phyloP scores from a whole-genome alignment of 2,113 vertebrate species.

The Symphodus melops region DNA sequence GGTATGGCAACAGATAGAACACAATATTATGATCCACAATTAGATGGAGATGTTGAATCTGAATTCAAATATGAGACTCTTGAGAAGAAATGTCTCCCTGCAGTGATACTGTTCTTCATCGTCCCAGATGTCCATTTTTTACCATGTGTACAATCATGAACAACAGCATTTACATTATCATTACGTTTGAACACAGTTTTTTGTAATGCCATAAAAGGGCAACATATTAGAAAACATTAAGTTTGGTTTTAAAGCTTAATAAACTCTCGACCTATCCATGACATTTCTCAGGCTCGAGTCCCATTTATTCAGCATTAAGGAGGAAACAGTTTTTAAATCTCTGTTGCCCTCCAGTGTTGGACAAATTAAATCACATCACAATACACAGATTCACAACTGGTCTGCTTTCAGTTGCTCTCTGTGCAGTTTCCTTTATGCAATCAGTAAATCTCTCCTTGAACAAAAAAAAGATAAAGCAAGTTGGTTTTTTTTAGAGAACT shows the following conservation, averaged over 20 bases:
- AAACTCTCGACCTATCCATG: background rate
- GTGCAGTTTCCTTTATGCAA: no score
- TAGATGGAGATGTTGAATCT: constrained; percentile 2
- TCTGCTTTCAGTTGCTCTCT: background rate
- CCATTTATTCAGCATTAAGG: background rate
- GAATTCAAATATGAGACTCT: background rate
- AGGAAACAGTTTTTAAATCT: constrained; percentile 44
- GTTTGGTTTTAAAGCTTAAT: background rate
- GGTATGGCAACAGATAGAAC: constrained; percentile 18
- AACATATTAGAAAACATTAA: background rate
- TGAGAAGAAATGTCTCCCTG: background rate
- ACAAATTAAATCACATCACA: constrained; percentile 39
- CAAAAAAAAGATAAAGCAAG: background rate
- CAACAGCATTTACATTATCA: background rate
- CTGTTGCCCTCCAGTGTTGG: constrained; percentile 72
- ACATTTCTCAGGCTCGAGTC: constrained; percentile 16
- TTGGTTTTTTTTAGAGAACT: background rate
- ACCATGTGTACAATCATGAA: background rate
- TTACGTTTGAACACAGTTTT: background rate
- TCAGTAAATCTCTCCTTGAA: no score
- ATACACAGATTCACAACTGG: background rate
- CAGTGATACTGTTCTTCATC: background rate
- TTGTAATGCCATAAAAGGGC: background rate
- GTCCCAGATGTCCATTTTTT: no score
- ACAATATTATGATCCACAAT: constrained; percentile 1